phyloP scores from a whole-genome alignment of 1,140 invertebrate species.

The Galleria mellonella region DNA sequence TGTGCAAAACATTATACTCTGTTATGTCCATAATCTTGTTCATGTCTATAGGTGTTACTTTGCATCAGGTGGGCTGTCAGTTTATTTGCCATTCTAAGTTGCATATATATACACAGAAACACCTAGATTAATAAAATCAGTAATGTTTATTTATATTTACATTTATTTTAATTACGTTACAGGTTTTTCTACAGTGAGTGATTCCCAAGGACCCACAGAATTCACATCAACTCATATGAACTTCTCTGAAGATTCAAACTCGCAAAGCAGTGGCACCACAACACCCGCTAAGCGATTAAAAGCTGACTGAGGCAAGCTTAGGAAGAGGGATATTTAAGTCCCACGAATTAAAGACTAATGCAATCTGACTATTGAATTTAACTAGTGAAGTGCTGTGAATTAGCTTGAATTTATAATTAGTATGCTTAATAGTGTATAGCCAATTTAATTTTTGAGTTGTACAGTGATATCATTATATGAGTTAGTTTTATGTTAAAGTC shows the following conservation, averaged over 20 bases:
- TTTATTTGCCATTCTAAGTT: no score
- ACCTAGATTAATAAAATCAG: no score
- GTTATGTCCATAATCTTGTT: no score
- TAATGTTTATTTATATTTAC: no score
- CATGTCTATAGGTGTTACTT: no score
- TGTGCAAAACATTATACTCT: no score
- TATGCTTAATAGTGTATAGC: background rate
- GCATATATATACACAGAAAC: no score
- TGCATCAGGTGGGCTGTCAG: no score
- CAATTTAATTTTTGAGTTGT: no score
- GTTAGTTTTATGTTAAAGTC: no score
- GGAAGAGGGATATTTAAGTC: slow-evolving; percentile 4
- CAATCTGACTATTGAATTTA: background rate
- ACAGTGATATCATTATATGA: no score
- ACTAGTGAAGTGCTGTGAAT: slow-evolving; percentile 13
- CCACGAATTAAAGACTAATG: background rate
- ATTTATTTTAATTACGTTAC: no score
- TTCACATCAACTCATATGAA: slow-evolving; percentile 88
- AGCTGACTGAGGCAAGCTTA: slow-evolving; percentile 72
- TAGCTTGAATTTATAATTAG: slow-evolving; percentile 4
- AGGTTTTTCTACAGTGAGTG: slow-evolving; percentile 93
- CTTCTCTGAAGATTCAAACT: slow-evolving; percentile 93
- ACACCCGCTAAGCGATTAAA: slow-evolving; percentile 84
- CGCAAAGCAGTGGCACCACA: slow-evolving; percentile 87
- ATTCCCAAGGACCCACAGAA: slow-evolving; percentile 89